A percentile compares a stretch with the other conserved stretches of the same genome.
Conservation (phyloP, 2,888 invertebrate species). For the Anticlea derivata region DNA sequence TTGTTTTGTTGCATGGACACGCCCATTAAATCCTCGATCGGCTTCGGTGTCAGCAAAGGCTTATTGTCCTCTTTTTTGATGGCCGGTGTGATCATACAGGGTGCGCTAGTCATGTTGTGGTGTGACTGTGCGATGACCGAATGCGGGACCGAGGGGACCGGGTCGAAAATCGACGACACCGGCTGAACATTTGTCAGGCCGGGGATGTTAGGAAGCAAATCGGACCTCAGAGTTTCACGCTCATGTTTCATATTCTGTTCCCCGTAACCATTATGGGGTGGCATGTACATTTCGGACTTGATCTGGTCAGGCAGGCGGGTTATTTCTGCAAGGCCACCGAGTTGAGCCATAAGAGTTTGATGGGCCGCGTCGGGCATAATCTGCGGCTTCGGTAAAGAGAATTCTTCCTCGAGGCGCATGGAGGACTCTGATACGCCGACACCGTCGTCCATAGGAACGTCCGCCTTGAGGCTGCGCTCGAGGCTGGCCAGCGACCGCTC, state of each 20-base stretch:
- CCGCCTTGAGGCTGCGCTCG: slow-evolving; percentile 85
- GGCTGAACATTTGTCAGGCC: slow-evolving; percentile 71
- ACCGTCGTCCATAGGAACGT: slow-evolving; percentile 81
- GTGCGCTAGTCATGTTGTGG: slow-evolving; percentile 52
- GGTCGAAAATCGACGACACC: slow-evolving; percentile 87
- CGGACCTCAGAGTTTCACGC: slow-evolving; percentile 60
- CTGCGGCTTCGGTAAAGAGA: slow-evolving; percentile 68
- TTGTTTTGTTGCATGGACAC: slow-evolving; percentile 75
- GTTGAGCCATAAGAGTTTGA: slow-evolving; percentile 74
- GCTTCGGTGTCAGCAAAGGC: slow-evolving; percentile 86
- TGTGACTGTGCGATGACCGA: slow-evolving; percentile 65
- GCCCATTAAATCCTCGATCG: slow-evolving; percentile 85
- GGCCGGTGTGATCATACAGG: slow-evolving; percentile 62
- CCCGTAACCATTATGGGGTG: slow-evolving; percentile 72
- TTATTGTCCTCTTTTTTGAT: slow-evolving; percentile 84
- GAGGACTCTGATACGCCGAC: slow-evolving; percentile 76
- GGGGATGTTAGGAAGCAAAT: slow-evolving; percentile 55
- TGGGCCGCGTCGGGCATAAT: slow-evolving; percentile 66
- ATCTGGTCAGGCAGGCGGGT: slow-evolving; percentile 67
- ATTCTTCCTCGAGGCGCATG: slow-evolving; percentile 76
- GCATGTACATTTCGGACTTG: slow-evolving; percentile 67
- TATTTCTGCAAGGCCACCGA: slow-evolving; percentile 69
- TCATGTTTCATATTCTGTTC: slow-evolving; percentile 67
- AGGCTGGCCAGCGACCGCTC: slow-evolving; percentile 88
- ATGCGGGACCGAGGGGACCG: slow-evolving; percentile 75